A percentile compares a stretch with the other conserved stretches of the same genome.
Conservation (phyloP, 2,113 vertebrate genomes). For the Callorhinus ursinus region DNA sequence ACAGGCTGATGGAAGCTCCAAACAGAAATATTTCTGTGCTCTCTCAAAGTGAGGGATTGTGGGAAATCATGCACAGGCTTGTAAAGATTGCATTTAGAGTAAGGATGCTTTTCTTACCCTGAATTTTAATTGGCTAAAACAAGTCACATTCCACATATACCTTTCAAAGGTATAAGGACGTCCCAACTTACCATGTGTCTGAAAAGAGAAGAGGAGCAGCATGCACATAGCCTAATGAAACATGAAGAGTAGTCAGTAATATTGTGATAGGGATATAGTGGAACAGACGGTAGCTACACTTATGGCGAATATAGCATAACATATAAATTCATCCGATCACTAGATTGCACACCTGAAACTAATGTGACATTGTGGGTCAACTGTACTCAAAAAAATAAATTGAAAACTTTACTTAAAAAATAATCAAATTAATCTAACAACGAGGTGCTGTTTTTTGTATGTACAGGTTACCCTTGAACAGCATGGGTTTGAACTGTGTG, state of each 20-base stretch:
- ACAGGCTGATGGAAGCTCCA: not conserved
- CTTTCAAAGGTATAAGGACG: not conserved
- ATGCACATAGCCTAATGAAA: not conserved
- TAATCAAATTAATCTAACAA: not conserved
- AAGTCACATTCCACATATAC: not conserved
- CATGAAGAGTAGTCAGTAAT: not conserved
- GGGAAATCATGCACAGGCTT: not conserved
- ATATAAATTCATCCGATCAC: not conserved
- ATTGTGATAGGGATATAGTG: not conserved
- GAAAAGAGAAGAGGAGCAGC: not conserved
- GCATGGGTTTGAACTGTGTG: not conserved
- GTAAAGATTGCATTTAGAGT: not conserved
- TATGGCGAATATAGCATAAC: not conserved
- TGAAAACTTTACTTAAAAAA: not conserved
- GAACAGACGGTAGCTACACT: not conserved
- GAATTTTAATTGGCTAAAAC: conserved; percentile 6
- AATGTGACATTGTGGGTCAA: not conserved
- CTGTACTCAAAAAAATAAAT: not conserved
- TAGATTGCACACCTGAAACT: not conserved
- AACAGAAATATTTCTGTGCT: conserved; percentile 17
- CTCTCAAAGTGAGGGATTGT: not conserved
- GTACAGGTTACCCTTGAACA: not conserved
- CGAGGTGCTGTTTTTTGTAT: not conserved
- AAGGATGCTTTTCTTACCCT: not conserved
- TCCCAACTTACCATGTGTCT: not conserved